Base-by-base conservation (phyloP, 2,888 invertebrate species). In the Noctua fimbriata region DNA sequence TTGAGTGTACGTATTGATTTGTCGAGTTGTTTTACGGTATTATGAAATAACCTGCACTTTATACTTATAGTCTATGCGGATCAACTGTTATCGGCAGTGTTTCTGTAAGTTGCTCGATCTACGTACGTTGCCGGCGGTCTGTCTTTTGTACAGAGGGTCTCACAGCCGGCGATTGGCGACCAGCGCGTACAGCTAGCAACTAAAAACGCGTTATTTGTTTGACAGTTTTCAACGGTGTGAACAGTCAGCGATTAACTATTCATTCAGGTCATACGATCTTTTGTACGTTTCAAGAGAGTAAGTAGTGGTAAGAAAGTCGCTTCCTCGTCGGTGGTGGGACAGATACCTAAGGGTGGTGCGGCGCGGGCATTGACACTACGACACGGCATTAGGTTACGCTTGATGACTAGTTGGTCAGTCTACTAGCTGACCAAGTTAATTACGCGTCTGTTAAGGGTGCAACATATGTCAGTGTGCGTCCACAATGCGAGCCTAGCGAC, bases 351-450 rank as follows among this genome's bases (percentile, higher is more conserved):
- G 36, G 7, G 52, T 58, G 72, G 47, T n/a, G 55, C 60, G 65
- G 36, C 70, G 66, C 10, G 3, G n/a, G 67, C 76, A 69, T 79
- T 79, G 73, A 80, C 81, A 80, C 81, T 73, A 76, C 81, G 85
- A 84, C 83, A 84, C 73, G 28, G n/a, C 21, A 60, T 32, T 36
- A 70, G n/a, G 47, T 36, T 71, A 69, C 4, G 41, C 36, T 60
- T 36, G 21, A 14, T n/a, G 28, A 36, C n/a, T 70, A 52, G 58
- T 69, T 63, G 3, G 44, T 21, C 28, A 49, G 24, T 24, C 28
- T 36, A 78, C 65, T 78, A 78, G 28, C 77, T 49, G 24, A 77
- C 49, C 77, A 77, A 49, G 63, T 49, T 47, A 60, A 36, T 21
- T 18, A 44, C 3, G n/a, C 18, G 9, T n/a, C 21, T 12, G 14